phyloP scores from a whole-genome alignment of 2,797 vertebrate species.

The Gastrophryne carolinensis region DNA sequence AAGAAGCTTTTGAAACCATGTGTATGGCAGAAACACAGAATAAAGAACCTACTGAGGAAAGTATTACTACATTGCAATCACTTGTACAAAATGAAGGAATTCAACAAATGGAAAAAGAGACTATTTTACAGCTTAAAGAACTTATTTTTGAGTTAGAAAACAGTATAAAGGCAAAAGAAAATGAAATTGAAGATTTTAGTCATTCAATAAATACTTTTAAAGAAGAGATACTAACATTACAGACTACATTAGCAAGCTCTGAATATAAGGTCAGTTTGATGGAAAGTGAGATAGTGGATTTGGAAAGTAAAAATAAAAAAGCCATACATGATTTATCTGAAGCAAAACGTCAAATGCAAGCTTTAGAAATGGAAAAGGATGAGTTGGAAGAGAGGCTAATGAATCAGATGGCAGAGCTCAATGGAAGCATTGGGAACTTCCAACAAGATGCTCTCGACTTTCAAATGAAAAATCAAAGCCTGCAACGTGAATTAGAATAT shows the following conservation, averaged over 20 bases:
- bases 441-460: conserved; percentile 86
- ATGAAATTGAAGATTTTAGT: conserved; percentile 42
- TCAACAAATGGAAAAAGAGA: conserved; percentile 46
- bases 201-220: conserved; percentile 45
- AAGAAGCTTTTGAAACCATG: conserved; percentile 53
- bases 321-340: conserved; percentile 72
- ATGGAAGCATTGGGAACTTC: conserved; percentile 95
- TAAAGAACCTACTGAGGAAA: background rate
- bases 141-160: conserved; percentile 63
- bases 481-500: conserved; percentile 70
- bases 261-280: conserved; percentile 65
- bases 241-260: conserved; percentile 67
- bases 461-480: conserved; percentile 68
- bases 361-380: conserved; percentile 85
- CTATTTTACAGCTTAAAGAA: conserved; percentile 61
- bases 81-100: conserved; percentile 11
- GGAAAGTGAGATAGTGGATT: conserved; percentile 56
- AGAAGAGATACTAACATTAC: conserved; percentile 64
- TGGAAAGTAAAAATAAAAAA: conserved; percentile 60
- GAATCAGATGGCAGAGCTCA: conserved; percentile 96
- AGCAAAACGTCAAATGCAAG: conserved; percentile 67
- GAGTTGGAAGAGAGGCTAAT: conserved; percentile 95
- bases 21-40: conserved; percentile 54
- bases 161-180: conserved; percentile 54
- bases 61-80: conserved; percentile 1